phyloP scores from a whole-genome alignment of 2,113 vertebrate genomes.

The Amblyornis subalaris region DNA sequence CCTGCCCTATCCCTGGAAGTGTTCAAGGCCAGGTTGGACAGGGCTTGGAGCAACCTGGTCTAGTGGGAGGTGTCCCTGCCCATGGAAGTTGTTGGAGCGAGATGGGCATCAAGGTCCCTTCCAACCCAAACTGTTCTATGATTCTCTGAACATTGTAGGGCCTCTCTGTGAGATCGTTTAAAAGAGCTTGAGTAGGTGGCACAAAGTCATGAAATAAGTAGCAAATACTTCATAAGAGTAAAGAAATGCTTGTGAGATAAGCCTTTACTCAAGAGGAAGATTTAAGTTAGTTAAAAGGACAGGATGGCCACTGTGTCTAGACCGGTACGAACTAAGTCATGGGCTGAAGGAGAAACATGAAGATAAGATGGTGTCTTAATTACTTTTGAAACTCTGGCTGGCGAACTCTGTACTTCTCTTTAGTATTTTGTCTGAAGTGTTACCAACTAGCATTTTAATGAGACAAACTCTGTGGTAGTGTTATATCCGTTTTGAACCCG shows the following conservation, averaged over 20 bases:
- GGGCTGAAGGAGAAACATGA: neutral
- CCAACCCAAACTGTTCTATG: neutral
- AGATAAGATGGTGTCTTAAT: neutral
- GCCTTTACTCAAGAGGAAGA: neutral
- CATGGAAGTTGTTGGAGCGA: neutral
- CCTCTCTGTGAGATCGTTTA: neutral
- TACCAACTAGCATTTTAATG: neutral
- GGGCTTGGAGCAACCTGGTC: neutral
- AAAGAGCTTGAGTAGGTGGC: neutral
- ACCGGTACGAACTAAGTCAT: neutral
- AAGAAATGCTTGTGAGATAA: neutral
- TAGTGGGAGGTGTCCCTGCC: neutral
- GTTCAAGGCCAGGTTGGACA: neutral
- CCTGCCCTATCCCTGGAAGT: neutral
- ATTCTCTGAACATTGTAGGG: neutral
- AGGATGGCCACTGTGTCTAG: neutral
- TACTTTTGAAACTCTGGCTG: neutral
- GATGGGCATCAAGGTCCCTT: neutral
- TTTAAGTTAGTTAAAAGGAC: neutral
- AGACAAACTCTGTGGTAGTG: neutral
- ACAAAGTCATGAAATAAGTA: neutral
- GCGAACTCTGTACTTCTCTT: neutral
- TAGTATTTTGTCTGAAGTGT: neutral
- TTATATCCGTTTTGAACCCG: rapidly evolving
- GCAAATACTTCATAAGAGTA: neutral